phyloP scores from a whole-genome alignment of 2,797 vertebrate species.

The Spea hammondii region DNA sequence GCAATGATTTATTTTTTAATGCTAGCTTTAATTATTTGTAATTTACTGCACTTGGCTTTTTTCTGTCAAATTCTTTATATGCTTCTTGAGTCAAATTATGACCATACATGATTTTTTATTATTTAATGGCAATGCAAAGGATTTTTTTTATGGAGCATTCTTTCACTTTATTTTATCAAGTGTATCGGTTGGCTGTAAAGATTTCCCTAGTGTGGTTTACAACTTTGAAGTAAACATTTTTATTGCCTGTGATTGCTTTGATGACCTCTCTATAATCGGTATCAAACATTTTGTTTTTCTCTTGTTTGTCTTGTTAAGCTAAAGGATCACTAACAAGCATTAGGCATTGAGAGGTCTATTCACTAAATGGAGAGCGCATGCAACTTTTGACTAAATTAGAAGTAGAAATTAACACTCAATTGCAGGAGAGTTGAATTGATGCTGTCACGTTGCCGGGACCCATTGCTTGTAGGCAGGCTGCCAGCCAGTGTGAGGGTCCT shows the following conservation, averaged over 20 bases:
- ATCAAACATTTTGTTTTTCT: neutral
- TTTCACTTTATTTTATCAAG: neutral
- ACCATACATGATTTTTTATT: neutral
- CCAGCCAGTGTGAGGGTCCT: too few relatives aligned
- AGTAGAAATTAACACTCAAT: too few relatives aligned
- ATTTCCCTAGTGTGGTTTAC: neutral
- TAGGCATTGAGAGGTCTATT: neutral
- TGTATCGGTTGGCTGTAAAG: neutral
- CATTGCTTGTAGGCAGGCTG: too few relatives aligned
- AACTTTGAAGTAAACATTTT: neutral
- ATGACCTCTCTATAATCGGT: neutral
- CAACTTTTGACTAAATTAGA: too few relatives aligned
- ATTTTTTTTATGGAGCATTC: neutral
- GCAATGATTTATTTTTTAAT: neutral
- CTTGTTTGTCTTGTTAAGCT: neutral
- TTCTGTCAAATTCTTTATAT: conserved; percentile 5
- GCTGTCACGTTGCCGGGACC: too few relatives aligned
- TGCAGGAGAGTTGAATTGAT: too few relatives aligned
- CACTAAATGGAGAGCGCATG: too few relatives aligned
- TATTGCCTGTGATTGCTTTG: conserved; percentile 1
- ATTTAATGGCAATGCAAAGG: neutral
- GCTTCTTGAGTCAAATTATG: neutral
- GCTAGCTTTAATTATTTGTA: neutral
- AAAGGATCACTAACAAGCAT: neutral
- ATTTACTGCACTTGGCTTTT: neutral